Evolutionary conservation across 1,140 invertebrate genomes (phyloP).

Genomic region (Archivesica marissinica): DNA sequence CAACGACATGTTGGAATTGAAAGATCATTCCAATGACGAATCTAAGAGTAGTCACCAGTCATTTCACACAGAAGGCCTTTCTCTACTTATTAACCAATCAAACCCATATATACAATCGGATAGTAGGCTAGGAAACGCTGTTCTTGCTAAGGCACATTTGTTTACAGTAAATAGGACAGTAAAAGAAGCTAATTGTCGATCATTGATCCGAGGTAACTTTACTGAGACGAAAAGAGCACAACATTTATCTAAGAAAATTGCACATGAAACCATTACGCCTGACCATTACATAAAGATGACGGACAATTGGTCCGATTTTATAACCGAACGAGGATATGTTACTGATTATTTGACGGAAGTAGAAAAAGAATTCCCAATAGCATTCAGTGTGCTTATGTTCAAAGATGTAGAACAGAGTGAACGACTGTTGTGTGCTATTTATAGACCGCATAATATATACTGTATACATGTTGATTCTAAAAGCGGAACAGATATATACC

Average conservation of each 20-base stretch:
- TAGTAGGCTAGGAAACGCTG: neutral
- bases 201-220: neutral
- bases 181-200: neutral
- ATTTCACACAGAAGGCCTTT: neutral
- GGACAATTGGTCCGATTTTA: slow-evolving; percentile 46
- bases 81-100: neutral
- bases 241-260: neutral
- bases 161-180: neutral
- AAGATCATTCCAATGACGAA: neutral
- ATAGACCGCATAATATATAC: slow-evolving; percentile 81
- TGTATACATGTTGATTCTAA: slow-evolving; percentile 82
- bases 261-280: neutral
- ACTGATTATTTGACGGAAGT: slow-evolving; percentile 59
- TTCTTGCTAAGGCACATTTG: neutral
- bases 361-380: slow-evolving; percentile 76
- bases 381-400: slow-evolving; percentile 77
- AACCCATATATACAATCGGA: neutral
- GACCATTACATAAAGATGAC: slow-evolving; percentile 12
- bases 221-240: neutral
- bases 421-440: slow-evolving; percentile 76
- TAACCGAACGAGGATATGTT: slow-evolving; percentile 63
- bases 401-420: slow-evolving; percentile 77
- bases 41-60: neutral
- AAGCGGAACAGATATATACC: slow-evolving; percentile 41
- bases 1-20: neutral